These are phyloP conservation scores for Hirtodrosophila duncani DNA, from an alignment of 2,888 invertebrate species.

Conservation along the genomic window DNA sequence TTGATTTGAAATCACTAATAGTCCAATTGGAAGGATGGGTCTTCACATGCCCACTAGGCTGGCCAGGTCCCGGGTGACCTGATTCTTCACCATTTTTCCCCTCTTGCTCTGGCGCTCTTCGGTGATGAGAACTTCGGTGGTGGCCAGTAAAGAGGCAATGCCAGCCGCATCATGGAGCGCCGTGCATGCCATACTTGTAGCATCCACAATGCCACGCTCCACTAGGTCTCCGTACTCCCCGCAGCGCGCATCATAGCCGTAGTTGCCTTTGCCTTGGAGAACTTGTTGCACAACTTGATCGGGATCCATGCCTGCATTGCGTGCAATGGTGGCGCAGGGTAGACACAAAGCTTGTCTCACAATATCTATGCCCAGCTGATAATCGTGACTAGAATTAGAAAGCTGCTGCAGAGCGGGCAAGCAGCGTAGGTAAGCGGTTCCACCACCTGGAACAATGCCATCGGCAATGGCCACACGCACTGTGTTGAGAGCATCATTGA, in stretches of 20 bases:
- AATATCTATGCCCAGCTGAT: constrained; percentile 85
- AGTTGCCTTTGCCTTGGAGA: constrained; percentile 84
- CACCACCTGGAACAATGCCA: constrained; percentile 97
- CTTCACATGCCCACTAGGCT: constrained; percentile 82
- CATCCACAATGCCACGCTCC: constrained; percentile 95
- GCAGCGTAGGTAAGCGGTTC: constrained; percentile 91
- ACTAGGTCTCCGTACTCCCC: constrained; percentile 94
- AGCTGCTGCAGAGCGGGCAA: constrained; percentile 84
- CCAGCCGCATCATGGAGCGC: constrained; percentile 95
- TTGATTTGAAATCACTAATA: too few relatives aligned
- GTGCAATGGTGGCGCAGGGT: constrained; percentile 93
- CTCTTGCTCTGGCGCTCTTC: constrained; percentile 95
- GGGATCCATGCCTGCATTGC: constrained; percentile 94
- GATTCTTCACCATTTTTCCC: constrained; percentile 80
- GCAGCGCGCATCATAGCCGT: constrained; percentile 93
- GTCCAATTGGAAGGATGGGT: too few relatives aligned
- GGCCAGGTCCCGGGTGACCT: constrained; percentile 83
- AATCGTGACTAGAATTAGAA: constrained; percentile 81
- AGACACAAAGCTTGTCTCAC: constrained; percentile 89
- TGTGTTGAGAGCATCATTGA: constrained; percentile 94
- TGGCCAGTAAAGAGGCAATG: constrained; percentile 93
- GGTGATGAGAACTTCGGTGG: constrained; percentile 96
- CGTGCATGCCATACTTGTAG: constrained; percentile 92
- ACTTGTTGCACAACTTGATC: constrained; percentile 94
- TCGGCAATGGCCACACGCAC: constrained; percentile 96